Evolutionary conservation across 1,140 invertebrate species (phyloP), one percentile per base, ranked within the genome.

Genomic region (Penaeus chinensis): DNA sequence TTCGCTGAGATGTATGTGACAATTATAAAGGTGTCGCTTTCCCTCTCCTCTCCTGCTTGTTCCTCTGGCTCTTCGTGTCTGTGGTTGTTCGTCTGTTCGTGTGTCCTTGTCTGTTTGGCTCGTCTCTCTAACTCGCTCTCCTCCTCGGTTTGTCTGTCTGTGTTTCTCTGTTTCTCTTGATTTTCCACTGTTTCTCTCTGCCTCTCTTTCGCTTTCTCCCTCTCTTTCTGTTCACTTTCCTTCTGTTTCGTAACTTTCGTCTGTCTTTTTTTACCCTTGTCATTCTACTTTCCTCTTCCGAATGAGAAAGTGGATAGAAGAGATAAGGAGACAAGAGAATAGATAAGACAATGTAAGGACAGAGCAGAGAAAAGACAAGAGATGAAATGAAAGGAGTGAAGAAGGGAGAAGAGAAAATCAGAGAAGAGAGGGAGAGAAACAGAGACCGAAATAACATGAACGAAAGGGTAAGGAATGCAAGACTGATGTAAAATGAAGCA

Each of bases 1-100:
- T 63, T 42, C 76, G 71, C 63, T 60, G 78, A 85, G 83, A 85
- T 47, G 71, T 63, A 85, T 85, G 63, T 77, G 71, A 85, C 83
- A 74, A 84, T 84, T 82, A 82, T 37, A 65, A 66, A 24, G 16
- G 27, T 82, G 81, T 82, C 81, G 62, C 32, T n/a, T 82, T 42
- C 77, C 77, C 24, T 10, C 42, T 54, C 16, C 42, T 80, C 32
- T 32, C 60, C 42, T 62, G 16, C 54, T 20, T 37, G 16, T 47
- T 19, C n/a, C 16, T 47, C 20, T 74, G 77, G 16, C 24, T 74
- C n/a, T 60, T 37, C 82, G 16, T 22, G 24, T 37, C 61, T 65
- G 18, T 20, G 42, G 7, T 20, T 81, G n/a, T 20, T 24, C 32
- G 8, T 19, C 20, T 71, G n/a, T 32, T 71, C 66, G n/a, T 71